A percentile compares a stretch with the other conserved stretches of the same genome.
phyloP scores from a whole-genome alignment of 2,888 invertebrate genomes.

The Drosophila leonis region DNA sequence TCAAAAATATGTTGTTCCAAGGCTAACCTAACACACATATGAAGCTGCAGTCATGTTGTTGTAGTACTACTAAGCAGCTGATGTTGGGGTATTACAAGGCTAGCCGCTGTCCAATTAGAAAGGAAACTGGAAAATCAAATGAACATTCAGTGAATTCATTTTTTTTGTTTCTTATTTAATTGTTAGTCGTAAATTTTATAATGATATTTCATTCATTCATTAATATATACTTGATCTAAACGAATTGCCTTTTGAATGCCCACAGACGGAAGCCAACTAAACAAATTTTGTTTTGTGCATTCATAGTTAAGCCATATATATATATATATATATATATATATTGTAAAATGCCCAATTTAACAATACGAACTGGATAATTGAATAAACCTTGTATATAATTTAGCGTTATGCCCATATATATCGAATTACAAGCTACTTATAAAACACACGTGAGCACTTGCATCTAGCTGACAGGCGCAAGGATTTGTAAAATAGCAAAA shows the following conservation, averaged over 20 bases:
- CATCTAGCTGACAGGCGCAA: conserved; percentile 22
- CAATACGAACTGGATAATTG: conserved; percentile 31
- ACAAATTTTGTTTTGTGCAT: conserved; percentile 61
- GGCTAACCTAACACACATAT: not conserved
- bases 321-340: conserved; percentile 35
- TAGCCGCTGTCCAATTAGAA: not conserved
- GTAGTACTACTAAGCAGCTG: not conserved
- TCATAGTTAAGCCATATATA: conserved; percentile 44
- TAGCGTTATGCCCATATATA: conserved; percentile 56
- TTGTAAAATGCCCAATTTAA: conserved; percentile 43
- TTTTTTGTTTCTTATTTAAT: not conserved
- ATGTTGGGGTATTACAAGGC: conserved; percentile 6
- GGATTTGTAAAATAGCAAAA: conserved; percentile 51
- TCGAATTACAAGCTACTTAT: conserved; percentile 42
- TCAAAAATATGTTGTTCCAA: not conserved
- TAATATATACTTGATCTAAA: conserved; percentile 1
- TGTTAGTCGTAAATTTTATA: conserved; percentile 2
- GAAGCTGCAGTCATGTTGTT: not conserved
- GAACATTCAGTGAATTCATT: not conserved
- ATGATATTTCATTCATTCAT: too few relatives aligned
- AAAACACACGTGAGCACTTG: conserved; percentile 11
- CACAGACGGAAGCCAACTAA: conserved; percentile 46
- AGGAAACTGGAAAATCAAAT: not conserved
- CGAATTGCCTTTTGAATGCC: conserved; percentile 58
- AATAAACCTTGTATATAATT: conserved; percentile 75